A percentile compares a stretch with the other conserved stretches of the same genome.
These are phyloP conservation scores for Sipha flava DNA, from an alignment of 1,140 invertebrate genomes.

Conservation along the genomic window DNA sequence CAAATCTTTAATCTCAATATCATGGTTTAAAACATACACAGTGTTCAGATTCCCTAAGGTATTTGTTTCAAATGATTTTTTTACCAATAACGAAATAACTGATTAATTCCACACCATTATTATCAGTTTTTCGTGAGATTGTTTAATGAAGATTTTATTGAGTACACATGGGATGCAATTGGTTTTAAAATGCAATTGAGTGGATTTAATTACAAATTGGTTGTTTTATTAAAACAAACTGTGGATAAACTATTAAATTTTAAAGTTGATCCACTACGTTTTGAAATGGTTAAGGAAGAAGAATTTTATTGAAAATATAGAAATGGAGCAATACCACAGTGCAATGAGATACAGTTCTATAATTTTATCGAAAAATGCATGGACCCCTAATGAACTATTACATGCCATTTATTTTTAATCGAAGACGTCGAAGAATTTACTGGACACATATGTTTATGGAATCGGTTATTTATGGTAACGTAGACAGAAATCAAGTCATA, in stretches of 20 bases:
- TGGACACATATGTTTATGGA: constrained; percentile 70
- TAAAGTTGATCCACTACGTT: constrained; percentile 70
- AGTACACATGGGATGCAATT: constrained; percentile 85
- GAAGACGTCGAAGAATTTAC: constrained; percentile 67
- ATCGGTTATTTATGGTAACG: constrained; percentile 76
- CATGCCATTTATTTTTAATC: constrained; percentile 64
- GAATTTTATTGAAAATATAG: constrained; percentile 71
- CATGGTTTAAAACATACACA: constrained; percentile 94
- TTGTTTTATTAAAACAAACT: constrained; percentile 76
- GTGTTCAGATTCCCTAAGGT: constrained; percentile 85
- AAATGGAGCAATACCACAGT: constrained; percentile 85
- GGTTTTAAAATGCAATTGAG: constrained; percentile 68
- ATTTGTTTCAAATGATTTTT: constrained; percentile 68
- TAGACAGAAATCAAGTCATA: constrained; percentile 39
- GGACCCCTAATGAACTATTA: constrained; percentile 80
- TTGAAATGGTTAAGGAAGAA: constrained; percentile 81
- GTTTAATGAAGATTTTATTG: constrained; percentile 77
- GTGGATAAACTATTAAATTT: constrained; percentile 77
- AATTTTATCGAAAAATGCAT: constrained; percentile 73
- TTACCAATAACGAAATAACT: constrained; percentile 75
- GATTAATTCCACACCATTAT: constrained; percentile 78
- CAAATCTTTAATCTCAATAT: constrained; percentile 65
- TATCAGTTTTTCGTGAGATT: constrained; percentile 74
- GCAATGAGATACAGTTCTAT: constrained; percentile 81
- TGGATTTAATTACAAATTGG: constrained; percentile 88